Base-by-base conservation (phyloP, 2,113 vertebrate genomes). In the Malurus melanocephalus region DNA sequence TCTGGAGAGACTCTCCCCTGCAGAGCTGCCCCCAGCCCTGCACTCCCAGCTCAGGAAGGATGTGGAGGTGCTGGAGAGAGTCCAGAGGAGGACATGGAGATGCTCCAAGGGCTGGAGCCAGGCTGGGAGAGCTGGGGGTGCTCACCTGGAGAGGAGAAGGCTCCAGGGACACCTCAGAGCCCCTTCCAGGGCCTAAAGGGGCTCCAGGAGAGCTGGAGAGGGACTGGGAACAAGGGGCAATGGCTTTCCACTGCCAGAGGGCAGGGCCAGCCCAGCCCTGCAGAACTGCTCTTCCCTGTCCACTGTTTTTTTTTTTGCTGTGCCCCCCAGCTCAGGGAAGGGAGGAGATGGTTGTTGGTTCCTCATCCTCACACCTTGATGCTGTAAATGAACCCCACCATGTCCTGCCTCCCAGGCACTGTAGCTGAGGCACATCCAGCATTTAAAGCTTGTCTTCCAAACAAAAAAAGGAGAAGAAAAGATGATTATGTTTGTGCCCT, bases 21-120 rank as follows among this genome's bases (percentile, higher is more conserved):
- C 59, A 73, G 7, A 4, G 43, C 55, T 69, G 38, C 66, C 40
- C 40, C 32, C 56, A 71, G 46, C 51, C 30, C 33, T 9, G 33
- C 28, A 10, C 10, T 56, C 16, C 20, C 60, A 66, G 43, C 60
- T 42, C 2, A 3, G 43, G 6, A 16, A 53, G 51, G 43, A 42
- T 0, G 0, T 16, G n/a, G 23, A 42, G 23, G 3, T 24, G 43
- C 0, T 49, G 33, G 42, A 83, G 19, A 1, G 1, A 33, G 42
- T 4, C 49, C 42, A 56, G 67, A 46, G 56, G n/a, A 38, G n/a
- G 3, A 22, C 12, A 12, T 0, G 1, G 59, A 9, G 14, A 18
- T 40, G n/a, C 6, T 23, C 33, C 23, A 5, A 27, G 49, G 13
- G 48, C 40, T 72, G 80, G 40, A 61, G 48, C 40, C 21, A 32